These are phyloP conservation scores for Pentalonia nigronervosa DNA, from an alignment of 1,140 invertebrate species.

Conservation along the genomic window DNA sequence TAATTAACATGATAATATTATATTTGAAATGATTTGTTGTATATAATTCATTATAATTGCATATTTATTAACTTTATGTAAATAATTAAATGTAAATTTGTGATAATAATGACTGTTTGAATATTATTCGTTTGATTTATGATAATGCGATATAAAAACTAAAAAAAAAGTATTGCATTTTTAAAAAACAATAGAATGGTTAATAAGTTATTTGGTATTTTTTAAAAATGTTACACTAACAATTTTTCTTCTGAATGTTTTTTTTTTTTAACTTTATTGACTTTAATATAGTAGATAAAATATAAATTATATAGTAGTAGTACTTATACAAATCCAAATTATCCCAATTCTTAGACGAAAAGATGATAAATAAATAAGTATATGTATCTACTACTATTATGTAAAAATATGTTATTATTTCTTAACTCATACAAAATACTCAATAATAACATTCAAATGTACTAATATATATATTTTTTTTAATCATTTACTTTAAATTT, in stretches of 20 bases:
- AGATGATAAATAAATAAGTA: too few species aligned
- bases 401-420: too few species aligned
- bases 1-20: not conserved
- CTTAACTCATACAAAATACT: too few species aligned
- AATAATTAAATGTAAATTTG: slow-evolving; percentile 10
- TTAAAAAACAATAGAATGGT: not conserved
- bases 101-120: not conserved
- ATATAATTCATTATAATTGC: not conserved
- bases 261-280: too few species aligned
- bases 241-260: not conserved
- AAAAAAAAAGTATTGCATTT: not conserved
- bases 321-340: not conserved
- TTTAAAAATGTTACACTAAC: not conserved
- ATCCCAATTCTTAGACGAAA: too few species aligned
- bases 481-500: too few species aligned
- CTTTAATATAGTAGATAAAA: not conserved
- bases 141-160: not conserved
- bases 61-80: not conserved
- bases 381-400: too few species aligned
- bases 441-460: too few species aligned
- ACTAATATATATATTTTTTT: too few species aligned
- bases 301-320: not conserved
- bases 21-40: not conserved
- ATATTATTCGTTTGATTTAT: not conserved
- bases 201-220: not conserved